phyloP scores from a whole-genome alignment of 1,140 invertebrate genomes.

The Penaeus chinensis region DNA sequence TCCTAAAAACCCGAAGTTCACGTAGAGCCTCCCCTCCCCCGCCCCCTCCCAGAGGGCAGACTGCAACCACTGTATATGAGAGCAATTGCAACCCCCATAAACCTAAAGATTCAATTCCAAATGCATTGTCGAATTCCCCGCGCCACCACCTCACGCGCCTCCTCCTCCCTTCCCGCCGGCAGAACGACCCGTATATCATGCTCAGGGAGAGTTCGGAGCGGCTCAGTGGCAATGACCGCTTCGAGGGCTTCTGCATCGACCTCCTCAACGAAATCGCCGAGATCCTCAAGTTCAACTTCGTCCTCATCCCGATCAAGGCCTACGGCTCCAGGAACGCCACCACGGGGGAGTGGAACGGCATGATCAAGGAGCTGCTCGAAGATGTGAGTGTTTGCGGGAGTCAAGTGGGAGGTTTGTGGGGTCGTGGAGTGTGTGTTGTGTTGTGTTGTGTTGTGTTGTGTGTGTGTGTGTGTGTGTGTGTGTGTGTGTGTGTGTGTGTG shows the following conservation, averaged over 20 bases:
- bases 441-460: too few relatives aligned
- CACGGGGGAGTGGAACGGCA: slow-evolving; percentile 92
- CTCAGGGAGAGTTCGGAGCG: slow-evolving; percentile 66
- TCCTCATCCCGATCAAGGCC: slow-evolving; percentile 81
- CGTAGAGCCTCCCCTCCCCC: too few relatives aligned
- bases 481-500: too few relatives aligned
- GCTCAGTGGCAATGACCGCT: slow-evolving; percentile 62
- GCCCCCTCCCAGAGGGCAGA: too few relatives aligned
- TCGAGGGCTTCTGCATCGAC: slow-evolving; percentile 80
- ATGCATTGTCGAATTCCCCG: background rate
- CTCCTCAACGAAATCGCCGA: slow-evolving; percentile 86
- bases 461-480: too few relatives aligned
- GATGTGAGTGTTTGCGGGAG: slow-evolving; percentile 72
- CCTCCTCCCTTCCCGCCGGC: background rate
- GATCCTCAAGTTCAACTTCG: slow-evolving; percentile 90
- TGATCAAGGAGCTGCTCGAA: slow-evolving; percentile 90
- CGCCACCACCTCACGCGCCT: too few relatives aligned
- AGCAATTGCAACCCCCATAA: too few relatives aligned
- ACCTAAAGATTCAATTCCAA: background rate
- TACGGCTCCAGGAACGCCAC: slow-evolving; percentile 83
- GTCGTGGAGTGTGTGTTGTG: background rate
- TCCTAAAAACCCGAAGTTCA: too few relatives aligned
- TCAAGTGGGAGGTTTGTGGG: too few relatives aligned
- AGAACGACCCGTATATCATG: slow-evolving; percentile 94
- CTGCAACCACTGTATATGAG: too few relatives aligned